Evolutionary conservation across 1,140 invertebrate genomes (phyloP).

Genomic region (Drosophila orena): DNA sequence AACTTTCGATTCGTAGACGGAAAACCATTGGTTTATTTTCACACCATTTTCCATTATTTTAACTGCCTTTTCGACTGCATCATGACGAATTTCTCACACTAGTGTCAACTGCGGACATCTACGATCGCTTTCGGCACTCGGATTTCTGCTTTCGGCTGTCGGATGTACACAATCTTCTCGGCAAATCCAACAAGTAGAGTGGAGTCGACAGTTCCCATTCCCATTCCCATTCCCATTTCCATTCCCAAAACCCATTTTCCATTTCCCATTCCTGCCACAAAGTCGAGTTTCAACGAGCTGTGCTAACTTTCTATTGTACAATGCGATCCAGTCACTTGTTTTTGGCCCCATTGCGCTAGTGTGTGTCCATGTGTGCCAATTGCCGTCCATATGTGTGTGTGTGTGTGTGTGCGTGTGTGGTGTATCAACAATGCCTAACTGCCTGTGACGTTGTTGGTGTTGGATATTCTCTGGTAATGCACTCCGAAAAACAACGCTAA

Average conservation of each 20-base stretch:
- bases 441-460: slow-evolving; percentile 61
- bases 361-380: slow-evolving; percentile 61
- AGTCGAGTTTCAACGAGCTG: slow-evolving; percentile 43
- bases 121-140: slow-evolving; percentile 21
- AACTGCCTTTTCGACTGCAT: slow-evolving; percentile 1
- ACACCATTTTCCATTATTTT: not conserved
- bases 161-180: slow-evolving; percentile 41
- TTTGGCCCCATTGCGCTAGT: slow-evolving; percentile 28
- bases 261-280: slow-evolving; percentile 39
- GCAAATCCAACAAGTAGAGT: slow-evolving; percentile 44
- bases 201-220: slow-evolving; percentile 14
- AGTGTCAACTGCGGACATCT: slow-evolving; percentile 28
- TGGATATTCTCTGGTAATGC: slow-evolving; percentile 13
- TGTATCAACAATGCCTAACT: slow-evolving; percentile 64
- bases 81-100: slow-evolving; percentile 48
- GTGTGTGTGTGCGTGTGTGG: slow-evolving; percentile 5
- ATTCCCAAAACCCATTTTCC: slow-evolving; percentile 37
- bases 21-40: not conserved
- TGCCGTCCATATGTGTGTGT: slow-evolving; percentile 22
- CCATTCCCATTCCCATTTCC: slow-evolving; percentile 22
- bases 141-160: slow-evolving; percentile 28
- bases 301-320: slow-evolving; percentile 65
- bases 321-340: slow-evolving; percentile 63
- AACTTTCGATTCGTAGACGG: no score
- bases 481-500: not conserved